These are phyloP conservation scores for Sporophila hypoxantha DNA, from an alignment of 2,113 vertebrate species.

Conservation along the genomic window DNA sequence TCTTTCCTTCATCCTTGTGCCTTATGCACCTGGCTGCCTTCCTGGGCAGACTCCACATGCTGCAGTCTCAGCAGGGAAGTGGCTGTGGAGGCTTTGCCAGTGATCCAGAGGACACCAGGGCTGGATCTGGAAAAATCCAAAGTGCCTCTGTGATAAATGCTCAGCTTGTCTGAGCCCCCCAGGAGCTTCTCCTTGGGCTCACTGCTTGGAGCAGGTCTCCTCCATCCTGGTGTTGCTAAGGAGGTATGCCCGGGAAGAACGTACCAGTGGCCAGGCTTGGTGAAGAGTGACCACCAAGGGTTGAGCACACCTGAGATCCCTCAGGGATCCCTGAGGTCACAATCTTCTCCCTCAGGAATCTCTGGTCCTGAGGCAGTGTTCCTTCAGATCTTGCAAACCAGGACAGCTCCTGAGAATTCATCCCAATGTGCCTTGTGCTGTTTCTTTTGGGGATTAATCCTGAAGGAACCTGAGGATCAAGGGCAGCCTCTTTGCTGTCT, in stretches of 20 bases:
- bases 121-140: neutral
- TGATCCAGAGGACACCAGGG: neutral
- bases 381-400: neutral
- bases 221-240: neutral
- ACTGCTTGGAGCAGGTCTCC: neutral
- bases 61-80: neutral
- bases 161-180: neutral
- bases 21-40: neutral
- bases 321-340: neutral
- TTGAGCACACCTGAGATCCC: neutral
- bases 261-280: neutral
- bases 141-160: neutral
- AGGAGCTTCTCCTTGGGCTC: neutral
- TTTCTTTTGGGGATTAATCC: neutral
- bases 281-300: neutral
- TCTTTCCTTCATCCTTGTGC: neutral
- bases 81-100: neutral
- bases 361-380: neutral
- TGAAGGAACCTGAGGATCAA: neutral
- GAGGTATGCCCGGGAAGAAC: neutral
- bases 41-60: neutral
- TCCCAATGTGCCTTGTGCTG: neutral
- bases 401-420: neutral
- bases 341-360: neutral
- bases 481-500: neutral